Conservation (phyloP, 1,140 invertebrate genomes). For the Zaprionus capensis region DNA sequence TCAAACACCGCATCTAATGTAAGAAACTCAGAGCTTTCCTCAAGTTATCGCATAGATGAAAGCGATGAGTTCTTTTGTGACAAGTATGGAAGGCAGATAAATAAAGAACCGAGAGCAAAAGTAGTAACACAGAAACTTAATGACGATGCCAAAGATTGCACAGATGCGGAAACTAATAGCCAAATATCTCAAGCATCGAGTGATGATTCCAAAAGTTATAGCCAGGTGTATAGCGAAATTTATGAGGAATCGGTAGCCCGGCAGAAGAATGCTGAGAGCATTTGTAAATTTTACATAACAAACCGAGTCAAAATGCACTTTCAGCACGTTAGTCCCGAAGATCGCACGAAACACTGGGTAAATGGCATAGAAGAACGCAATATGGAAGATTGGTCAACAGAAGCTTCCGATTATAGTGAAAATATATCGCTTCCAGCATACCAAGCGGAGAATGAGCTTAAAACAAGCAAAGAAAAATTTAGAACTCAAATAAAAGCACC, state of each 20-base stretch:
- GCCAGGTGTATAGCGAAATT: constrained; percentile 68
- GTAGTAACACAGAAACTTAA: constrained; percentile 1
- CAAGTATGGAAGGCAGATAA: background rate
- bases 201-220: constrained; percentile 61
- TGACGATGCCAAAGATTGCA: background rate
- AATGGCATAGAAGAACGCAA: background rate
- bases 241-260: constrained; percentile 56
- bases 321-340: background rate
- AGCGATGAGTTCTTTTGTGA: background rate
- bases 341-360: constrained; percentile 20
- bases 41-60: background rate
- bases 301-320: background rate
- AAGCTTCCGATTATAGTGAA: constrained; percentile 10
- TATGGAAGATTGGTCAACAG: constrained; percentile 16
- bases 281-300: constrained; percentile 22
- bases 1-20: background rate
- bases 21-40: background rate
- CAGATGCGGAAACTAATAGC: constrained; percentile 12
- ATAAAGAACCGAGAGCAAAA: background rate
- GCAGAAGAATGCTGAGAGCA: constrained; percentile 49
- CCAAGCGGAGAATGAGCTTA: background rate
- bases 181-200: constrained; percentile 28
- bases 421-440: background rate
- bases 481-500: background rate
- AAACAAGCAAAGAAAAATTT: background rate